phyloP scores from a whole-genome alignment of 2,888 invertebrate species.

The Tetranychus truncatus region DNA sequence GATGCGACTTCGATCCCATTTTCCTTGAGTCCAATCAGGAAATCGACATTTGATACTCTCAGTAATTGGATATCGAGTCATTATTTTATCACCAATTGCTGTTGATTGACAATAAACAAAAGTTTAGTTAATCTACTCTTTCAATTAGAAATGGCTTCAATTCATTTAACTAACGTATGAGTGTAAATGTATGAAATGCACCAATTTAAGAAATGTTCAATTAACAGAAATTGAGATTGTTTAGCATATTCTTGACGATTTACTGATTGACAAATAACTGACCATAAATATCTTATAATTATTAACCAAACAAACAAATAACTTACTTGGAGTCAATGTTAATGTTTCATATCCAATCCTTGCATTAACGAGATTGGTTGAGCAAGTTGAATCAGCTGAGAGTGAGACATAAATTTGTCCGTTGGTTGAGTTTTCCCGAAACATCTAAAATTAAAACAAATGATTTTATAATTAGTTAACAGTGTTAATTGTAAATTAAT shows the following conservation, averaged over 20 bases:
- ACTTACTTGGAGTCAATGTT: conserved; percentile 35
- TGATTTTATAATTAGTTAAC: conserved; percentile 1
- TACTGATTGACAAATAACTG: neutral
- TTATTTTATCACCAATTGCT: conserved; percentile 23
- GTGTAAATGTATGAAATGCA: too few relatives aligned
- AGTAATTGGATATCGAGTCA: conserved; percentile 21
- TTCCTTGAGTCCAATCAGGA: conserved; percentile 45
- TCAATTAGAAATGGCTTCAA: neutral
- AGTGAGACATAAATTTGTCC: conserved; percentile 43
- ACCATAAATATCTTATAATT: neutral
- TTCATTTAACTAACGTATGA: neutral
- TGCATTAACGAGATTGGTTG: conserved; percentile 39
- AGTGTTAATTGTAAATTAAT: neutral
- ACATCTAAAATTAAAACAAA: conserved; percentile 34
- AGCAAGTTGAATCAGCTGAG: conserved; percentile 47
- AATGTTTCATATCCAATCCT: conserved; percentile 43
- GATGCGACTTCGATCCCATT: conserved; percentile 43
- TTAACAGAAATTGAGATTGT: too few relatives aligned
- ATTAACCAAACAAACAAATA: neutral
- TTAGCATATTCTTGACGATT: too few relatives aligned
- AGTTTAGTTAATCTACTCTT: neutral
- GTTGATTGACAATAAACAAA: neutral
- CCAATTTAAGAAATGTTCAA: too few relatives aligned
- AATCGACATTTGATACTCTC: conserved; percentile 35
- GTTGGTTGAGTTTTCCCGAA: conserved; percentile 37